These are phyloP conservation scores for Rhodophaea formosa DNA, from an alignment of 2,888 invertebrate species.

Conservation along the genomic window DNA sequence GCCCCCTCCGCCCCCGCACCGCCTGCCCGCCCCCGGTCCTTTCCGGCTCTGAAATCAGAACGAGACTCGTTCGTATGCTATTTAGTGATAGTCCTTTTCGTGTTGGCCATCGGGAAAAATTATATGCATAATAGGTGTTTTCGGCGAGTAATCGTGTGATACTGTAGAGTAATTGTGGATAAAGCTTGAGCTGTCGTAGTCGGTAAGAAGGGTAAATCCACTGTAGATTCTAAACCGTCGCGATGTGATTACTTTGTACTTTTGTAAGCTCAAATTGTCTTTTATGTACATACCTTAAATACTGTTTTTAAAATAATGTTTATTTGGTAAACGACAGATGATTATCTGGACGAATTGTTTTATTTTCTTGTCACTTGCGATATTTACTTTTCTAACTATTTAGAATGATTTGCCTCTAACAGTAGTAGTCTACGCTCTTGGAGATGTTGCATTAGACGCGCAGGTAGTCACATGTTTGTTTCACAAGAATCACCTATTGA, in stretches of 20 bases:
- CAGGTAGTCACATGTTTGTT: slow-evolving; percentile 44
- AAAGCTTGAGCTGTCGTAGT: slow-evolving; percentile 75
- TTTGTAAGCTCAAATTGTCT: slow-evolving; percentile 79
- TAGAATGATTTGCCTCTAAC: slow-evolving; percentile 44
- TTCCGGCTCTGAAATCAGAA: slow-evolving; percentile 29
- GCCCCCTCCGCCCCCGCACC: slow-evolving; percentile 26
- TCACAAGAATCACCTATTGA: slow-evolving; percentile 42
- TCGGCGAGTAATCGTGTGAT: slow-evolving; percentile 75
- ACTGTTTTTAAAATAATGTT: slow-evolving; percentile 59
- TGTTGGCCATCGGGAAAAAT: slow-evolving; percentile 68
- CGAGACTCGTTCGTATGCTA: slow-evolving; percentile 53
- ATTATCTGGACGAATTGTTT: slow-evolving; percentile 64
- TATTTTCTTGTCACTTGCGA: slow-evolving; percentile 39
- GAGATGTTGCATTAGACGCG: slow-evolving; percentile 39
- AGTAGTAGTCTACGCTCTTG: slow-evolving; percentile 42
- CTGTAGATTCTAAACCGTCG: slow-evolving; percentile 74
- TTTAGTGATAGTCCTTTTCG: slow-evolving; percentile 65
- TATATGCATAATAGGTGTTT: slow-evolving; percentile 72
- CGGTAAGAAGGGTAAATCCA: slow-evolving; percentile 76
- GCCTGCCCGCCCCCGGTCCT: slow-evolving; percentile 29
- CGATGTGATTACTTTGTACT: slow-evolving; percentile 78
- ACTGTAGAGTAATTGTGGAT: slow-evolving; percentile 72
- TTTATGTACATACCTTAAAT: slow-evolving; percentile 74
- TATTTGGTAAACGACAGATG: slow-evolving; percentile 68
- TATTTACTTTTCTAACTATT: slow-evolving; percentile 35